phyloP scores from a whole-genome alignment of 1,140 invertebrate species.

The Eriosoma lanigerum region DNA sequence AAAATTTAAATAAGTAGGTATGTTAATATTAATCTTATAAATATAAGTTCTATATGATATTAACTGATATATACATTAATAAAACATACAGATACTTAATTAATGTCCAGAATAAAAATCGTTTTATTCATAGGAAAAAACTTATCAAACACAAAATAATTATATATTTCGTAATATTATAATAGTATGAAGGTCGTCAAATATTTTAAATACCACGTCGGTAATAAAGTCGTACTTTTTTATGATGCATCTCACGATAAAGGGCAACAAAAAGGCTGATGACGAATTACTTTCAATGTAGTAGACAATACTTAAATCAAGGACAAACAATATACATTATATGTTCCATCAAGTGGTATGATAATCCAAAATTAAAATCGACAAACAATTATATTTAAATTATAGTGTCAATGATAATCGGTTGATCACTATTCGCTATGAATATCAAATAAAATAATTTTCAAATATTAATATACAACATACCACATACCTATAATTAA shows the following conservation, averaged over 20 bases:
- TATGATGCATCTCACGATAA: neutral
- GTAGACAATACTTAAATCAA: too few species aligned
- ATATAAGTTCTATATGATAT: neutral
- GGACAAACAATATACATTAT: too few species aligned
- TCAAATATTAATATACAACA: too few species aligned
- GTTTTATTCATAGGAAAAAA: neutral
- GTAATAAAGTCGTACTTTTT: neutral
- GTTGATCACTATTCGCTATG: too few species aligned
- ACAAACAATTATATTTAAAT: too few species aligned
- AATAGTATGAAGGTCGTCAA: conserved; percentile 3
- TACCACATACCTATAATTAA: too few species aligned
- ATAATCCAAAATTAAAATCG: too few species aligned
- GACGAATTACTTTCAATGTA: too few species aligned
- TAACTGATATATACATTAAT: neutral
- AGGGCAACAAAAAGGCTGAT: neutral
- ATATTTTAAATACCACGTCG: conserved; percentile 4
- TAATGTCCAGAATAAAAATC: neutral
- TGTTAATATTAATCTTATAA: neutral
- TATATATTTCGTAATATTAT: neutral
- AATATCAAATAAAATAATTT: too few species aligned
- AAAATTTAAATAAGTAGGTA: neutral
- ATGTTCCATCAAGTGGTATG: too few species aligned
- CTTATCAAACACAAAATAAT: neutral
- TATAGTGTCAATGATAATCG: too few species aligned
- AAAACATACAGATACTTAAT: neutral